phyloP scores from a whole-genome alignment of 2,888 invertebrate genomes.

The Thereva unica region DNA sequence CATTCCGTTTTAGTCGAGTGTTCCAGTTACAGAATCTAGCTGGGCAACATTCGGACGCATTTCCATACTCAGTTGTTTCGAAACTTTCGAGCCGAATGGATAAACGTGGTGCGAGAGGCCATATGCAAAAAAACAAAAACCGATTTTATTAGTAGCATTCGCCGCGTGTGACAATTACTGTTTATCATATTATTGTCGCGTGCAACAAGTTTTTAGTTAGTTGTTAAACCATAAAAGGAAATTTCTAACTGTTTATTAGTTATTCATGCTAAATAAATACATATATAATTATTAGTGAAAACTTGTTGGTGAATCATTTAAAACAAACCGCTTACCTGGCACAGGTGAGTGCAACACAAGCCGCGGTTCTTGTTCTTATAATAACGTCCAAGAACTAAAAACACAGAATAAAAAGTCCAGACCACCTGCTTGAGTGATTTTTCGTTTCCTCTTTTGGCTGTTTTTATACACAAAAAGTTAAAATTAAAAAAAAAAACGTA shows the following conservation, averaged over 20 bases:
- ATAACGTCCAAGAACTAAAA: conserved; percentile 17
- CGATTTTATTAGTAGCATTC: background rate
- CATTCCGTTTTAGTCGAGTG: no score
- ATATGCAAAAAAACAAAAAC: background rate
- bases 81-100: conserved; percentile 11
- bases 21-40: no score
- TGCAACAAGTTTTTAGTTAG: no score
- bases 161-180: background rate
- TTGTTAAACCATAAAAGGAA: no score
- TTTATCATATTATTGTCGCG: no score
- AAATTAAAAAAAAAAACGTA: conserved; percentile 17
- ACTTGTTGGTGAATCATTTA: no score
- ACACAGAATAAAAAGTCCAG: conserved; percentile 18
- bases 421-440: conserved; percentile 32
- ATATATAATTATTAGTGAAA: no score
- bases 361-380: background rate
- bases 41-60: background rate
- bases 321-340: conserved; percentile 9
- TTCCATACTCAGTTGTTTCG: conserved; percentile 18
- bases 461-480: conserved; percentile 1
- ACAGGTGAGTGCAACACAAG: conserved; percentile 23
- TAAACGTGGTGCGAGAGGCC: background rate
- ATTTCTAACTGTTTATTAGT: no score
- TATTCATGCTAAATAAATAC: no score
- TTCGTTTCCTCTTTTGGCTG: background rate